These are phyloP conservation scores for Danio jaintianensis DNA, from an alignment of 2,797 vertebrate genomes.

Conservation along the genomic window DNA sequence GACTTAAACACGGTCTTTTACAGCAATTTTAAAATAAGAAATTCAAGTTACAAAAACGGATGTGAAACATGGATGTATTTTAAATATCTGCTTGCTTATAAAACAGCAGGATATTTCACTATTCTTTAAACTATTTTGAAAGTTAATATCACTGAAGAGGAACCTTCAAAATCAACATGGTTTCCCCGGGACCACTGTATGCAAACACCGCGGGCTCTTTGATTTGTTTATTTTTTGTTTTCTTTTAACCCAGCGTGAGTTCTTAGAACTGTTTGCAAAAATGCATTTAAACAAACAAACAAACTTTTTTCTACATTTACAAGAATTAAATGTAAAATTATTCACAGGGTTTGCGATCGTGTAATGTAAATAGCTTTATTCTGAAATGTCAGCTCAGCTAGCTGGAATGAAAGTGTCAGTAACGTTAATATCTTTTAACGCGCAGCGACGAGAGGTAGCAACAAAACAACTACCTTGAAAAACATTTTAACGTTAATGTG, in stretches of 20 bases:
- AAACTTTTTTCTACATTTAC: too few relatives aligned
- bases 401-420: neutral
- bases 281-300: neutral
- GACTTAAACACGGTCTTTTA: neutral
- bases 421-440: neutral
- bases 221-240: constrained; percentile 38
- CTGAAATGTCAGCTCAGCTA: neutral
- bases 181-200: neutral
- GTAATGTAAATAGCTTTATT: neutral
- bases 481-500: neutral
- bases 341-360: neutral
- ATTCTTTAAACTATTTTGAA: neutral
- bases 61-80: neutral
- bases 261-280: neutral
- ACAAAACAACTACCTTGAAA: neutral
- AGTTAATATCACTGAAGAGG: neutral
- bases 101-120: neutral
- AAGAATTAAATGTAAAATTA: neutral
- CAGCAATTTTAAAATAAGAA: too few relatives aligned
- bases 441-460: constrained; percentile 10
- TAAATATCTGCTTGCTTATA: too few relatives aligned
- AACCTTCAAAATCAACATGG: constrained; percentile 24
- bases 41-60: too few relatives aligned
- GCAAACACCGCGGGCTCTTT: constrained; percentile 51
- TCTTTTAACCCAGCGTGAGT: neutral